Conservation (phyloP, 2,888 invertebrate genomes). For the Isotomurus palustris region DNA sequence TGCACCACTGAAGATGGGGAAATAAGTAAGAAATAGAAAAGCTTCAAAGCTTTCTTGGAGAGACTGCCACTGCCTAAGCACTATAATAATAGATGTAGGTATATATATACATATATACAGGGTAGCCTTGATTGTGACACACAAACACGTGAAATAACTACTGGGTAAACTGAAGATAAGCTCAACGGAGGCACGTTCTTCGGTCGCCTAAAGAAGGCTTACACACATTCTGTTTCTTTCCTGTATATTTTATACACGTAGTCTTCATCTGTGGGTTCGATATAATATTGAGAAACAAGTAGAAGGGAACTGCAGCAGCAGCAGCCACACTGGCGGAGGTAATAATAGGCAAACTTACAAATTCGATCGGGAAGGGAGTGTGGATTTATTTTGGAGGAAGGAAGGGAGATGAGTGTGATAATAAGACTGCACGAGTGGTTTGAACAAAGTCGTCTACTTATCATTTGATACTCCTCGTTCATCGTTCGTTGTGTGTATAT, state of each 20-base stretch:
- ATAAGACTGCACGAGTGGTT: slow-evolving; percentile 7
- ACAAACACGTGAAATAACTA: neutral
- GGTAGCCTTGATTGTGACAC: neutral
- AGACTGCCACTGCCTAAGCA: no score
- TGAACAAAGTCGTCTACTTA: neutral
- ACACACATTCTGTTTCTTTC: no score
- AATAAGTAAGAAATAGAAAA: neutral
- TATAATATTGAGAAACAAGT: no score
- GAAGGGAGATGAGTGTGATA: slow-evolving; percentile 2
- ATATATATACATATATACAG: neutral
- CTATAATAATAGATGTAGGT: no score
- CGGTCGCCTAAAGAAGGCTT: no score
- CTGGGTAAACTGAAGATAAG: slow-evolving; percentile 3
- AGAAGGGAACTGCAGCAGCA: neutral
- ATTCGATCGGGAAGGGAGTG: slow-evolving; percentile 8
- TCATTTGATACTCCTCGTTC: neutral
- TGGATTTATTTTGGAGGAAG: neutral
- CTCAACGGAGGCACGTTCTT: slow-evolving; percentile 8
- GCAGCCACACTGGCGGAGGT: no score
- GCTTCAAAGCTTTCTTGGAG: neutral
- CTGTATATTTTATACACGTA: no score
- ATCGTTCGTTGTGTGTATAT: no score
- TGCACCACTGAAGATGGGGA: no score
- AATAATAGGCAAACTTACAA: slow-evolving; percentile 10
- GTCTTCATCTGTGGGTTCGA: no score